Evolutionary conservation across 2,888 invertebrate genomes (phyloP).

Genomic region (Didymodactylos carnosus): DNA sequence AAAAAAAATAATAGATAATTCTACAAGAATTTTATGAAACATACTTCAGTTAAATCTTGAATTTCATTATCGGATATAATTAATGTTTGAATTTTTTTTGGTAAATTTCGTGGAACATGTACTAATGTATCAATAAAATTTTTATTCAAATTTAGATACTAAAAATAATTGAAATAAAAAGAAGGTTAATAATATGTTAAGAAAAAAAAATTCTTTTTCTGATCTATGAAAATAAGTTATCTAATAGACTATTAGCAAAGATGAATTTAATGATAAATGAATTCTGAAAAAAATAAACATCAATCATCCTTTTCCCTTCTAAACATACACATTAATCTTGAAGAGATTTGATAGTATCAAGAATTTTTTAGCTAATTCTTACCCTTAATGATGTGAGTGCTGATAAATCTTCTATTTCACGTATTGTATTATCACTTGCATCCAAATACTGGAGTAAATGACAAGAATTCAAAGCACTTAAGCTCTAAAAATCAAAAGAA

Average conservation of each 20-base stretch:
- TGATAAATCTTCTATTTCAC: constrained; percentile 62
- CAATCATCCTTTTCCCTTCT: no score
- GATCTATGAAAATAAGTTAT: no score
- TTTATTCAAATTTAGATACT: constrained; percentile 64
- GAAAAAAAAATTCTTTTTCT: no score
- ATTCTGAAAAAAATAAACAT: no score
- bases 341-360: no score
- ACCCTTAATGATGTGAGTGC: constrained; percentile 63
- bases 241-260: no score
- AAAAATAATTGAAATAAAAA: constrained; percentile 21
- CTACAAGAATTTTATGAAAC: no score
- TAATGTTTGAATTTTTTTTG: constrained; percentile 48
- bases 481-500: constrained; percentile 40
- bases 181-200: not conserved
- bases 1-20: not conserved
- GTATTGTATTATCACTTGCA: constrained; percentile 68
- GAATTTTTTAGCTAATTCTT: no score
- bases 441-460: constrained; percentile 60
- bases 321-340: no score
- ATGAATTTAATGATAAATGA: no score
- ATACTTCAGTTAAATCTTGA: constrained; percentile 50
- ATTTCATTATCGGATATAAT: constrained; percentile 64
- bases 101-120: constrained; percentile 61
- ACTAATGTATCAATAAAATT: constrained; percentile 62
- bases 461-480: constrained; percentile 66